Evolutionary conservation across 2,797 vertebrate species (phyloP), one percentile per base, ranked within the genome.

Genomic region (Falco berigora): DNA sequence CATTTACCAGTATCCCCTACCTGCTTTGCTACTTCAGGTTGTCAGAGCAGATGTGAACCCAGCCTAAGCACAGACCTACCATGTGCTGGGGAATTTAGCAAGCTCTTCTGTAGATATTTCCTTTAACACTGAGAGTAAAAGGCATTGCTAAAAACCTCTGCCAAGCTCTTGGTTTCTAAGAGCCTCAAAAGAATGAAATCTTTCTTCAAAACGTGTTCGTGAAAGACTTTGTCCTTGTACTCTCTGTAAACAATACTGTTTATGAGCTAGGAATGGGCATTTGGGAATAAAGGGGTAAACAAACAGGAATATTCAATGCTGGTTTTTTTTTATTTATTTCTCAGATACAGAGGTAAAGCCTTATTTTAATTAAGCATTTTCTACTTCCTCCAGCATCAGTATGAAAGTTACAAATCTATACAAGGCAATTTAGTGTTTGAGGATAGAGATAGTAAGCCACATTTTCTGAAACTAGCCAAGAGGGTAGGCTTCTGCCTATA

Each of bases 351-450:
- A 84, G 67, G 85, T 72, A 87, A 88, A 68, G 22, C 32, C 36
- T 91, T 92, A 77, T 92, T 95, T 97, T 95, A 96, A 94, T 88
- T 91, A 90, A 95, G 34, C 61, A 84, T 91, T 82, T 95, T 77
- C 62, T 86, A 55, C 56, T 72, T 84, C 56, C 91, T 69, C 73
- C 50, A 87, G 76, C 62, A 82, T 86, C 74, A 56, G 53, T 84
- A 83, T 86, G 87, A 82, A 90, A 80, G 73, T 23, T 84, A 62
- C 58, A 92, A 90, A 94, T 95, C 94, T 96, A 95, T 88, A 93
- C 52, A 87, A 71, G 66, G 81, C 84, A 88, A 64, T 89, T 94
- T 90, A 84, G 19, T 79, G 52, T 76, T 88, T 91, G 23, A 88
- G 66, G 66, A 79, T 7, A 67, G 82, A 85, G 87, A 84, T 78